phyloP scores from a whole-genome alignment of 2,888 invertebrate species.

The Caenorhabditis sp. region DNA sequence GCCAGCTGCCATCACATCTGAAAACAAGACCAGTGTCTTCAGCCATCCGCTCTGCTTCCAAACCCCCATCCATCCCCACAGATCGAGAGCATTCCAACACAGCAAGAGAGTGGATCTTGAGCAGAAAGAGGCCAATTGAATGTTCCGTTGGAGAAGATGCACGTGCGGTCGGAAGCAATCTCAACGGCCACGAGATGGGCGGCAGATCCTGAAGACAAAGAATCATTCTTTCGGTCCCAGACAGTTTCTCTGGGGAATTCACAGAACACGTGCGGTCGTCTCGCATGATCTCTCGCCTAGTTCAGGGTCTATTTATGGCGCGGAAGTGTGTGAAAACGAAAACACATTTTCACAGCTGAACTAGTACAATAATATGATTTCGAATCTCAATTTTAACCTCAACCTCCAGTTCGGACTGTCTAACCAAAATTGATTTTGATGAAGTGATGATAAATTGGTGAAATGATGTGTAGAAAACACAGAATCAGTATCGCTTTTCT shows the following conservation, averaged over 20 bases:
- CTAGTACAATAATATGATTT: too few species aligned
- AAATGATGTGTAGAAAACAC: conserved; percentile 27
- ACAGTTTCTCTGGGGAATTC: neutral
- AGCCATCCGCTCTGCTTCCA: neutral
- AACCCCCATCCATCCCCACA: conserved; percentile 64
- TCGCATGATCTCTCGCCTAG: neutral
- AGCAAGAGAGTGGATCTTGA: conserved; percentile 56
- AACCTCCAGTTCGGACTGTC: neutral
- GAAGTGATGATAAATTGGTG: conserved; percentile 40
- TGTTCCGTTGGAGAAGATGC: conserved; percentile 51
- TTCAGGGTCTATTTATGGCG: neutral
- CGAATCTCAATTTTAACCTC: neutral
- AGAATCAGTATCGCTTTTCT: conserved; percentile 21
- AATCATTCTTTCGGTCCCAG: neutral
- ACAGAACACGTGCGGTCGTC: neutral
- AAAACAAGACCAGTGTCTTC: neutral
- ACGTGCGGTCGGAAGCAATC: conserved; percentile 55
- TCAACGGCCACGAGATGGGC: conserved; percentile 58
- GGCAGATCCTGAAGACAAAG: conserved; percentile 41
- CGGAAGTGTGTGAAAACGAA: neutral
- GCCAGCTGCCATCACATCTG: conserved; percentile 64
- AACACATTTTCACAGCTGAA: neutral
- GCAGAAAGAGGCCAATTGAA: conserved; percentile 60
- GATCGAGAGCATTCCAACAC: conserved; percentile 49
- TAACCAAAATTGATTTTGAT: conserved; percentile 15